Evolutionary conservation across 1,140 invertebrate genomes (phyloP).

Genomic region (Pogonognathellus flavescens): DNA sequence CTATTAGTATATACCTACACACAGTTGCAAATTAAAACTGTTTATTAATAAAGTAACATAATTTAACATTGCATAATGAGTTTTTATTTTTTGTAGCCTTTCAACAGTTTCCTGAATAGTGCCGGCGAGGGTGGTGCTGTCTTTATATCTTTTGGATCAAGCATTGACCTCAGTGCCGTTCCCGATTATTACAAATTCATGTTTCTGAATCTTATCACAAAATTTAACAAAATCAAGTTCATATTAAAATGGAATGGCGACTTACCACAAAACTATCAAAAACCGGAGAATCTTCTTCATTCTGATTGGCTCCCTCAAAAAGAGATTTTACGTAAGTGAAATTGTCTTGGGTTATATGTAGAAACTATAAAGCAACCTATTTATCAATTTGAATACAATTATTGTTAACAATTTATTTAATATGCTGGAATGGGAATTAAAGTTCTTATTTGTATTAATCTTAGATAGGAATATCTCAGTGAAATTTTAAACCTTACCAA

Average conservation of each 20-base stretch:
- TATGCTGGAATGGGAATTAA: too few species aligned
- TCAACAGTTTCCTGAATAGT: slow-evolving; percentile 56
- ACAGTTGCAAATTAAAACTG: too few species aligned
- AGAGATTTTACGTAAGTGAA: slow-evolving; percentile 57
- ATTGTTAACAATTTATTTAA: not conserved
- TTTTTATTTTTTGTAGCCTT: slow-evolving; percentile 52
- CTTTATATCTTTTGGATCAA: slow-evolving; percentile 63
- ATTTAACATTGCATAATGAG: not conserved
- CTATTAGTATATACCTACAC: too few species aligned
- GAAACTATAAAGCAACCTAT: too few species aligned
- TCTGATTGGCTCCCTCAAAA: slow-evolving; percentile 62
- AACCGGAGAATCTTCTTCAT: slow-evolving; percentile 53
- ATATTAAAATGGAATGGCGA: slow-evolving; percentile 59
- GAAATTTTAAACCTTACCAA: too few species aligned
- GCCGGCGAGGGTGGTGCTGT: slow-evolving; percentile 55
- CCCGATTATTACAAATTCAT: slow-evolving; percentile 36
- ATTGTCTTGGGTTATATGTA: too few species aligned
- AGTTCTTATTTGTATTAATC: too few species aligned
- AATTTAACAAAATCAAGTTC: slow-evolving; percentile 56
- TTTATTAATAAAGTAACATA: too few species aligned
- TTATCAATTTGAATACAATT: not conserved
- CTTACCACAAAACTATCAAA: slow-evolving; percentile 14
- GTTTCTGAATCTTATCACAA: slow-evolving; percentile 58
- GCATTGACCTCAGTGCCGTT: slow-evolving; percentile 50
- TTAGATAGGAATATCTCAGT: too few species aligned